These are phyloP conservation scores for Anagrus nilaparvatae DNA, from an alignment of 1,140 invertebrate species.

Conservation along the genomic window DNA sequence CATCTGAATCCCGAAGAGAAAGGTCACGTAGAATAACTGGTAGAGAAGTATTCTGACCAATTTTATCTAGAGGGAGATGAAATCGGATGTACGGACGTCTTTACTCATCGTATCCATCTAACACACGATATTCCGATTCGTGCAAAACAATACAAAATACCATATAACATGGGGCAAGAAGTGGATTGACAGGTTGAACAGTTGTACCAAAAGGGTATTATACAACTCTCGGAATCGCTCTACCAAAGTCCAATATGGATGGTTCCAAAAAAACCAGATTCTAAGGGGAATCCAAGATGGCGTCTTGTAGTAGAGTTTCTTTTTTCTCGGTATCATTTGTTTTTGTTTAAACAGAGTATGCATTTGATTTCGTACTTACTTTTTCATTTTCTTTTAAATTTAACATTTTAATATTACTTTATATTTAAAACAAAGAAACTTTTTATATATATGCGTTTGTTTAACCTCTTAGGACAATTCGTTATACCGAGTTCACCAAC, in stretches of 20 bases:
- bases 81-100: slow-evolving; percentile 5
- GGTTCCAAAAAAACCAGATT: slow-evolving; percentile 15
- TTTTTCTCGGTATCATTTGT: too few species aligned
- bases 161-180: slow-evolving; percentile 14
- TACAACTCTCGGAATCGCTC: slow-evolving; percentile 6
- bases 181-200: slow-evolving; percentile 8
- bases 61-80: slow-evolving; percentile 1
- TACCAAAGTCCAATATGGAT: slow-evolving; percentile 19
- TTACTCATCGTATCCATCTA: slow-evolving; percentile 15
- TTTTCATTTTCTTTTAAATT: too few species aligned
- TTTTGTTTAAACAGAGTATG: too few species aligned
- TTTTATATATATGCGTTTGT: too few species aligned
- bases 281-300: slow-evolving; percentile 13
- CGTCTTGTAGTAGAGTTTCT: slow-evolving; percentile 26
- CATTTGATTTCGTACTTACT: too few species aligned
- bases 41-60: neutral
- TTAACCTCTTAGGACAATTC: too few species aligned
- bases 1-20: too few species aligned
- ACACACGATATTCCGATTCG: slow-evolving; percentile 15
- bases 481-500: too few species aligned
- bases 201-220: slow-evolving; percentile 10
- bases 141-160: slow-evolving; percentile 18
- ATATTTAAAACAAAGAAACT: too few species aligned
- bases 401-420: too few species aligned
- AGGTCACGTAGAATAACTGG: too few species aligned